Evolutionary conservation across 2,888 invertebrate species (phyloP).

Genomic region (Leucophenga montana): DNA sequence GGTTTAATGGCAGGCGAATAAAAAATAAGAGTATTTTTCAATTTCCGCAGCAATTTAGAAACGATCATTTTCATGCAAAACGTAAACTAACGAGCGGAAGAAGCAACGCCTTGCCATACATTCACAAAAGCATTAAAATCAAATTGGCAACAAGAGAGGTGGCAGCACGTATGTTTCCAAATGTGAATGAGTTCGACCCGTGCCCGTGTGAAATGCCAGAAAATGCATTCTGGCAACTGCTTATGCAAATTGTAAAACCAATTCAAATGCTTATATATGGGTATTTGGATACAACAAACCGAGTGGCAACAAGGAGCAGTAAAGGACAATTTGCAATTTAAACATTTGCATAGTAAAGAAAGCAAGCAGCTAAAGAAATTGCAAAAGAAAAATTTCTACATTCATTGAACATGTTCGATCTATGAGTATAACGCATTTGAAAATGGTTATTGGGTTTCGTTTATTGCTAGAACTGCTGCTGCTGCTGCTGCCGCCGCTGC

Average conservation of each 20-base stretch:
- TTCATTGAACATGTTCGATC: too few species aligned
- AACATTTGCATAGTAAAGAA: constrained; percentile 12
- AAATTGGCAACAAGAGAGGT: constrained; percentile 12
- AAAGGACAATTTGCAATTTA: constrained; percentile 14
- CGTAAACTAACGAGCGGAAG: background rate
- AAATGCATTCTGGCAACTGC: constrained; percentile 57
- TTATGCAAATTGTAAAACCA: constrained; percentile 58
- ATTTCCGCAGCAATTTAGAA: constrained; percentile 21
- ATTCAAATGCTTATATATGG: constrained; percentile 57
- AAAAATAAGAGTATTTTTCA: background rate
- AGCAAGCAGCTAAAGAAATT: constrained; percentile 4
- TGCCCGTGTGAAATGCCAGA: background rate
- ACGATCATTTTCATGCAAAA: constrained; percentile 13
- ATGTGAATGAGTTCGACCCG: background rate
- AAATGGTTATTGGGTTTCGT: constrained; percentile 11
- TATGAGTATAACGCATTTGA: background rate
- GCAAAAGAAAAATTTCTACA: background rate
- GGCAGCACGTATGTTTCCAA: constrained; percentile 10
- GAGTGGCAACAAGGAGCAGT: background rate
- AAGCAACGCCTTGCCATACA: background rate
- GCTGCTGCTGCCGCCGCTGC: background rate
- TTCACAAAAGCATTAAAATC: constrained; percentile 9
- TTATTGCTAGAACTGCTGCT: background rate
- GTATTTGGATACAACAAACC: too few species aligned
- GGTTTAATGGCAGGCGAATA: too few species aligned